Base-by-base conservation (phyloP, 2,888 invertebrate species). In the Philonicus albiceps region DNA sequence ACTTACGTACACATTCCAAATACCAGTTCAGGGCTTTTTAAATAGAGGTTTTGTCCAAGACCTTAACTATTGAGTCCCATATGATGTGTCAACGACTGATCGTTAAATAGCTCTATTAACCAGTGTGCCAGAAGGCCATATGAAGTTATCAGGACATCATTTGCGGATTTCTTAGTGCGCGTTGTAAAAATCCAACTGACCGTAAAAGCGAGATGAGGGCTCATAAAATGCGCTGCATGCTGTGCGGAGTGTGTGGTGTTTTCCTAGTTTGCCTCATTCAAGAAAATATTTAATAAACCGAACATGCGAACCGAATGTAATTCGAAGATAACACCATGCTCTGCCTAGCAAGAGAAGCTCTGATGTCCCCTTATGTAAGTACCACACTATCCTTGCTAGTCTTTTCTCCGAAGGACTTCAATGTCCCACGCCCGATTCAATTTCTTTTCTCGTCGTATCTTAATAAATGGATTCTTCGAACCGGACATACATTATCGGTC, bases 241-340 rank as follows among this genome's bases (percentile, higher is more conserved):
- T 40, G 37, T 40, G 19, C 30, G 7, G 49, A 3, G 55, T 64
- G 13, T 30, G 34, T 19, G 40, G 30, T 31, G 6, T n/a, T 49
- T 11, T 22, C 64, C 27, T 37, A 37, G 22, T 19, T 55, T 55
- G 7, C 16, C n/a, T 22, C 16, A 40, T n/a, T n/a, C 55, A 27
- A 19, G 73, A 27, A 84, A 84, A 84, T 84, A 84, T 87, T 37
- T 86, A 87, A 87, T 87, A 87, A 86, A 86, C 78, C 53, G 55
- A 87, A 85, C 87, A 86, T 87, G 87, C 87, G 83, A 87, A 84
- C 76, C 86, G 86, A 86, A 87, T 87, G 86, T 75, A 83, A 78
- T 87, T 84, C 86, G 84, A 86, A 86, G 87, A 87, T 87, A 84
- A 84, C 72, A 73, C 40, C 73, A 78, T 53, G 53, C 73, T 73